These are phyloP conservation scores for Triplophysa siluroides DNA, from an alignment of 2,113 vertebrate genomes.

Conservation along the genomic window DNA sequence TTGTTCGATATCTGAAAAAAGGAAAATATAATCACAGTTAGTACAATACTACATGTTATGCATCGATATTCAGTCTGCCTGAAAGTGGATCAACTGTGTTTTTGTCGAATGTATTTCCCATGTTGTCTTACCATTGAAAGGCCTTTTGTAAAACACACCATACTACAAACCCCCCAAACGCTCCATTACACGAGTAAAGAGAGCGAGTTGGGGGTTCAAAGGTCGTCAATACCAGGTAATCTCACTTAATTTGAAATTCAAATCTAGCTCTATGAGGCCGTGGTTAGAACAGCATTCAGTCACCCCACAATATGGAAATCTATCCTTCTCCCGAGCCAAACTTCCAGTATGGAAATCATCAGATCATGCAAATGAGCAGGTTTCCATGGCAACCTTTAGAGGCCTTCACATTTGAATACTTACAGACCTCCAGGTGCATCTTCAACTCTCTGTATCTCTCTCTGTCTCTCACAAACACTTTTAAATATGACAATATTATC, in stretches of 20 bases:
- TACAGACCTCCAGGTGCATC: constrained; percentile 57
- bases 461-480: constrained; percentile 37
- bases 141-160: constrained; percentile 2
- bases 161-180: constrained; percentile 17
- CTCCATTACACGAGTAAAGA: constrained; percentile 11
- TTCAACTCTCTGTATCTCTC: constrained; percentile 7
- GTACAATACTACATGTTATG: not conserved
- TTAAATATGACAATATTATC: not conserved
- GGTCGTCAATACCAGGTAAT: constrained; percentile 63
- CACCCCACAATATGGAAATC: constrained; percentile 89
- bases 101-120: not conserved
- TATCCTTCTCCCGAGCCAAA: constrained; percentile 72
- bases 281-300: constrained; percentile 70
- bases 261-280: constrained; percentile 77
- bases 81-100: not conserved
- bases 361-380: constrained; percentile 85
- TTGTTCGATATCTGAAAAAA: constrained; percentile 78
- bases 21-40: constrained; percentile 26
- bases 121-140: not conserved
- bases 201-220: constrained; percentile 53
- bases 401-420: constrained; percentile 58
- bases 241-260: constrained; percentile 91
- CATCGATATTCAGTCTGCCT: not conserved
- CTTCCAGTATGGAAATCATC: constrained; percentile 93
- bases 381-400: constrained; percentile 76